Evolutionary conservation across 2,113 vertebrate genomes (phyloP), one percentile per base, ranked within the genome.

Genomic region (Corvus hawaiiensis): DNA sequence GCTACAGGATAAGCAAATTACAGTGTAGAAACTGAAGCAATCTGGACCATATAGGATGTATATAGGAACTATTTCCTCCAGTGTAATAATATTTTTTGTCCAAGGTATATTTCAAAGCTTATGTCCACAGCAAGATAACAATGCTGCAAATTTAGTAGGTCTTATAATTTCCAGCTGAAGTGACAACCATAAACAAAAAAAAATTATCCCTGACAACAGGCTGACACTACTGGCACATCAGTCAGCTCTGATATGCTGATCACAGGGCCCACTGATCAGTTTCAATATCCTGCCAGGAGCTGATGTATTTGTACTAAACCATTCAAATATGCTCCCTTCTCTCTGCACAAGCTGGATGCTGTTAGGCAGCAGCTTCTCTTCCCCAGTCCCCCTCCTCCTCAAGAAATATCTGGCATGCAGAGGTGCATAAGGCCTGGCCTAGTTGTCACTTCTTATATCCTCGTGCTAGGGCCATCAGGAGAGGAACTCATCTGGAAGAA

Each of bases 371-470:
- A 92, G 55, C 52, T 93, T 86, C 48, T 67, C 32, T 37, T 52
- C 18, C 27, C 32, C 49, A 37, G 20, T 61, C 18, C 26, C 19
- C 59, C 44, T 88, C 68, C 64, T 93, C 12, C 48, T 71, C 2
- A 2, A 81, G 79, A 89, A 68, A 63, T 80, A 74, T 32, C 79
- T 92, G 68, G 66, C 56, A 86, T 58, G 79, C 11, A 78, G 75
- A 92, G 41, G 41, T 84, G 64, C 56, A 52, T 23, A 78, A 56
- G n/a, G 62, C 58, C 69, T 86, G 76, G 6, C 86, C 86, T 84
- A n/a, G 7, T 83, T 93, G 84, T 94, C 86, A 64, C 82, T 94
- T 90, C 54, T 93, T 89, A 82, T 35, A 28, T 94, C 56, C 35
- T 52, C 12, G 11, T 90, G 35, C 66, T 64, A 46, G 30, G n/a